Evolutionary conservation across 2,113 vertebrate species (phyloP), one percentile per base, ranked within the genome.

Genomic region (Anoplopoma fimbria): DNA sequence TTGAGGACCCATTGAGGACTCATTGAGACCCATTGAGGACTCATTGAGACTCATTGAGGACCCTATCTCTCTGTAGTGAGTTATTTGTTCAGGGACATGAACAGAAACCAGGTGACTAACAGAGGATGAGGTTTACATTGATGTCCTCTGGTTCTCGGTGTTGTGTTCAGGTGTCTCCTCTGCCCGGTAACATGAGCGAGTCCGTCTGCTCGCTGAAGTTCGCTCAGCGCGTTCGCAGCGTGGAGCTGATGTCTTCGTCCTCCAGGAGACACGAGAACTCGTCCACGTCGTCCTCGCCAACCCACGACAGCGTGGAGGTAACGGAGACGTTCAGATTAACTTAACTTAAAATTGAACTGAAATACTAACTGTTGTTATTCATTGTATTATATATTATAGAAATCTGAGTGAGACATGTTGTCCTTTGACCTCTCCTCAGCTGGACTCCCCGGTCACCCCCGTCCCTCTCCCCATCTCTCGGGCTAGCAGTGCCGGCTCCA

Each of bases 171-270:
- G 96, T 98, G 8, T 98, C 98, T 67, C 98, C 98, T 0, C 90
- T 96, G 0, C 95, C 97, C 68, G 94, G 93, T 23, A 97, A 99
- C 89, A 94, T 94, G 79, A 97, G 96, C 0, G 98, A 99, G 95
- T 99, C 97, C 0, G 91, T 99, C 25, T 99, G 97, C 83, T 99
- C 98, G 29, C 95, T 99, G 49, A 98, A 98, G 95, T 99, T 99
- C 3, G 98, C 97, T 0, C 97, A 99, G 94, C 93, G 98, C 0
- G 98, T 99, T 53, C 97, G 97, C 57, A 96, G 96, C 0, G 95
- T 99, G 49, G 98, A 99, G 93, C 93, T 99, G 84, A 96, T 95
- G 49, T 88, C 94, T 0, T 86, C 88, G 0, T 89, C 88, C 2
- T 91, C 95, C 45, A 95, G 96, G 85, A 96, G 92, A 76, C 89